Conservation (phyloP, 2,113 vertebrate species). For the Piaya cayana region DNA sequence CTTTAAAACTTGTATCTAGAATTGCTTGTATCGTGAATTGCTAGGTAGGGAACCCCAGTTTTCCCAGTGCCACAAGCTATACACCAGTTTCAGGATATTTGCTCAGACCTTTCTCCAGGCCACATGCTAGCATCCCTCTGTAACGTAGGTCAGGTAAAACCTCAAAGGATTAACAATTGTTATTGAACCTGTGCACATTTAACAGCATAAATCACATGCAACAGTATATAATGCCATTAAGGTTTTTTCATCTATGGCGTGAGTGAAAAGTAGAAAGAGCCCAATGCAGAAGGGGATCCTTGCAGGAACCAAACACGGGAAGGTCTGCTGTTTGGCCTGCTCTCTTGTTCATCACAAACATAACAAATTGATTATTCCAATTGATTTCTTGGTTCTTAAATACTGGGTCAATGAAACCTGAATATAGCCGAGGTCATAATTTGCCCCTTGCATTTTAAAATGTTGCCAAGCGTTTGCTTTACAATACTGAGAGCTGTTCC, state of each 20-base stretch:
- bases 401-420: not conserved
- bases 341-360: not conserved
- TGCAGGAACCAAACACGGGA: not conserved
- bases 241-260: not conserved
- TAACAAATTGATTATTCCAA: not conserved
- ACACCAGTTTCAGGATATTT: not conserved
- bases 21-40: not conserved
- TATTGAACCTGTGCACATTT: not conserved
- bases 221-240: not conserved
- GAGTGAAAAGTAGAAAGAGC: not conserved
- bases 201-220: not conserved
- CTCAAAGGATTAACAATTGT: not conserved
- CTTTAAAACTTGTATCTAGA: not conserved
- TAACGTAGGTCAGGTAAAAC: not conserved
- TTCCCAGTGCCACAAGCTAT: not conserved
- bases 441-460: not conserved
- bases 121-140: not conserved
- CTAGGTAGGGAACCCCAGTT: not conserved
- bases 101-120: not conserved
- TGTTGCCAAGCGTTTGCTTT: not conserved
- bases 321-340: not conserved
- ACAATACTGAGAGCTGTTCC: not conserved
- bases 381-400: not conserved
- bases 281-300: not conserved
- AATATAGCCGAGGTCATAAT: not conserved